Evolutionary conservation across 2,113 vertebrate genomes (phyloP), one percentile per base, ranked within the genome.

Genomic region (Odocoileus hemionus): DNA sequence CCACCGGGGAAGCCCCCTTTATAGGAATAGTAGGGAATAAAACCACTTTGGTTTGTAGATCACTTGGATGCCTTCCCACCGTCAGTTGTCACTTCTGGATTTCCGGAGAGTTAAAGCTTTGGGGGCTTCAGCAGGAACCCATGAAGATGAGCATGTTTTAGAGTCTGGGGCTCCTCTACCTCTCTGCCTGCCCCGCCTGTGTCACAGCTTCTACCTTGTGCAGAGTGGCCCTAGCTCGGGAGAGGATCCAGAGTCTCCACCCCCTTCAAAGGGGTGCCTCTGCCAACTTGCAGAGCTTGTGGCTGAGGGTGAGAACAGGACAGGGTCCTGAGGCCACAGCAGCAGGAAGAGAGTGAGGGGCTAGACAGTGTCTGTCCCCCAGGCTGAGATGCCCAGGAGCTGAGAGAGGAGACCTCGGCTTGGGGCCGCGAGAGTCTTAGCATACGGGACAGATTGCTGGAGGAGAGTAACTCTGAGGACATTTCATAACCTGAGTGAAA

Each of bases 401-500:
- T 80, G 15, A 43, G 52, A 91, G 7, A 28, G 70, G 70, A 83
- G 26, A 30, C 21, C 58, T 54, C 13, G 19, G 16, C 15, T 67
- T 6, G 3, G 6, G 10, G 26, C 16, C 58, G 17, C 43, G 26
- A 86, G 78, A 91, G 33, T 14, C 60, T 21, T 21, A 70, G 45
- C 8, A 50, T 54, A 74, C 1, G 3, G 47, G 39, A 83, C 55
- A 57, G 47, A 33, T 52, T 89, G 39, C 47, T 86, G n/a, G n/a
- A n/a, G n/a, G 58, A 91, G 11, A 47, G 8, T 79, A 67, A 45
- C 78, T 67, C 87, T 82, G 78, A 91, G 60, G 84, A 96, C 61
- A 47, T 86, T 86, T 91, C 96, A 84, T 87, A 83, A 79, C 93
- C 28, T 85, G 70, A 64, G 50, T 95, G 23, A 94, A 95, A 92